These are phyloP conservation scores for Heteromurus nitidus DNA, from an alignment of 2,888 invertebrate genomes.

Conservation along the genomic window DNA sequence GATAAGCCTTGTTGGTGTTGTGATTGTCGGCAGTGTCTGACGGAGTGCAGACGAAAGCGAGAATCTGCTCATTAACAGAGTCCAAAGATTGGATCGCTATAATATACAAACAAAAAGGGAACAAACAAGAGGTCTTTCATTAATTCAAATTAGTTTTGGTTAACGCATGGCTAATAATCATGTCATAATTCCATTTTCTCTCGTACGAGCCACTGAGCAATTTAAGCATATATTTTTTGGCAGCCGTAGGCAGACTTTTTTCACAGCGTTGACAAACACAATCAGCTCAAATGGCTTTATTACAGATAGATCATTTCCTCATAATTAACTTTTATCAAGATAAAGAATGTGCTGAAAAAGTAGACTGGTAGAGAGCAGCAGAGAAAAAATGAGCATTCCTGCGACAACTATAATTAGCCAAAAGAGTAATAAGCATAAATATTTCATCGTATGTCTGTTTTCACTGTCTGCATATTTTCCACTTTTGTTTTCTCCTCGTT, in stretches of 20 bases:
- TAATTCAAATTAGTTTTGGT: background rate
- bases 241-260: background rate
- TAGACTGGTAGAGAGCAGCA: background rate
- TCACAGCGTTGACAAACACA: background rate
- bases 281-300: constrained; percentile 14
- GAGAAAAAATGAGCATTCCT: constrained; percentile 32
- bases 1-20: constrained; percentile 62
- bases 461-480: background rate
- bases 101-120: constrained; percentile 21
- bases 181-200: background rate
- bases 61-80: constrained; percentile 77
- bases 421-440: constrained; percentile 31
- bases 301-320: constrained; percentile 49
- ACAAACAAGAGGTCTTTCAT: background rate
- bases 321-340: constrained; percentile 52
- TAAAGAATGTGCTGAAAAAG: constrained; percentile 40
- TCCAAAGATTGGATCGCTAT: constrained; percentile 77
- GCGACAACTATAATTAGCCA: constrained; percentile 35
- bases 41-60: constrained; percentile 76
- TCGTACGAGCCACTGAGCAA: constrained; percentile 12
- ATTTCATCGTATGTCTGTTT: background rate
- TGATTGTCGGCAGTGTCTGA: constrained; percentile 65
- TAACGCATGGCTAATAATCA: background rate
- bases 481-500: background rate
- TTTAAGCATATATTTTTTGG: constrained; percentile 14